Evolutionary conservation across 2,797 vertebrate species (phyloP), one percentile per base, ranked within the genome.

Genomic region (Prionace glauca): DNA sequence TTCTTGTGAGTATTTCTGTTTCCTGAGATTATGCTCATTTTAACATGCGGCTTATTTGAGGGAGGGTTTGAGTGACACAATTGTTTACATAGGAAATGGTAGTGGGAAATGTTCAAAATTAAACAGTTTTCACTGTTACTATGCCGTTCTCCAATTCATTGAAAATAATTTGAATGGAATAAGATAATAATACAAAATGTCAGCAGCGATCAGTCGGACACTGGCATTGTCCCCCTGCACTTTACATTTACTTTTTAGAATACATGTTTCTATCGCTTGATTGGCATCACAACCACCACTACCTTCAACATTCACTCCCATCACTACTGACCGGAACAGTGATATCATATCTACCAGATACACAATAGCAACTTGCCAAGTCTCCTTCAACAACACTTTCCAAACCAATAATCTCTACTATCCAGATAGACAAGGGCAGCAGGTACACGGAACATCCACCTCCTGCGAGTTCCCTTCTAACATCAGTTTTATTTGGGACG

Each of bases 1-100:
- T 84, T 84, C 20, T 67, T 56, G 20, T n/a, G 29, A 62, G 56
- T 24, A 36, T 92, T 92, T 92, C 20, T 92, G 90, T 69, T 69
- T 92, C 90, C 62, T 92, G 65, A 92, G 90, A 67, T 41, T 24
- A 92, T 92, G 22, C 8, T 92, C 90, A 84, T 84, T 84, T 84
- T 84, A 45, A 84, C 20, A 45, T 84, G 81, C 22, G 22, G 41
- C 81, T 84, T 69, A 24, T 84, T 84, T 84, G 81, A 84, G 36
- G 20, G 67, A 69, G 67, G 36, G 36, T 45, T 41, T 1, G 81
- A 10, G 81, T 45, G 81, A 36, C 36, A 84, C 7, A 45, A 45
- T 84, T 45, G 81, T 84, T 84, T 84, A 84, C 41, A 84, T 45
- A 84, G 81, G 81, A 20, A 84, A 45, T 84, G 20, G 41, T 84